Base-by-base conservation (phyloP, 2,888 invertebrate species). In the Hoplodrina ambigua region DNA sequence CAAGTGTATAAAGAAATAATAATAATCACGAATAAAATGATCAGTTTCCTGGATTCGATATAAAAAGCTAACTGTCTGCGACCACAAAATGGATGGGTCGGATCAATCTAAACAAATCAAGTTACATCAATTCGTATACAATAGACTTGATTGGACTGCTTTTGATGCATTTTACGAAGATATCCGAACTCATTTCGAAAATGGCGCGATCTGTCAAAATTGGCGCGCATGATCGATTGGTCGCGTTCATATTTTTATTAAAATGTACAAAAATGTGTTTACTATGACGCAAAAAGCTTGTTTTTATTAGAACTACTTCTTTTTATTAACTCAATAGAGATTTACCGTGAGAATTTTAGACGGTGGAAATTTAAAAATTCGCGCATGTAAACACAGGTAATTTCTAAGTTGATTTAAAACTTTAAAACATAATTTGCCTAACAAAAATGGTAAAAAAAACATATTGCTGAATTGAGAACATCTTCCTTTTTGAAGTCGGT, bases 81-180 rank as follows among this genome's bases (percentile, higher is more conserved):
- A 74, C 83, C 86, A 85, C 87, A 89, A 90, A 92, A 94, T 93
- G 89, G 92, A 94, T 94, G 87, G 88, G 84, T 77, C 72, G 78
- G 78, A 93, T 93, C 92, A 89, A 93, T 93, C 93, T 91, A 93
- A 93, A 92, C 92, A 92, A 90, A 91, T 91, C 88, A 84, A 89
- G 83, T 88, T 84, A 88, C 80, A 81, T 85, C 82, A 69, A 87
- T 86, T 83, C 77, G 79, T 72, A 82, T 86, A 94, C 94, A 94
- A 94, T 93, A 76, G 85, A 37, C 86, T 89, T 94, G 93, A 94
- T 94, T 94, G 88, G 84, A 81, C 68, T 50, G 83, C 87, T 85
- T 93, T 92, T 90, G 86, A 88, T 87, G 67, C 80, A 72, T 88
- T 90, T 89, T 87, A 85, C 75, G 79, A 80, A 81, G 84, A 74